Percentiles rank a stretch among this genome's conserved stretches.
These are phyloP conservation scores for Trisateles emortualis DNA, from an alignment of 2,888 invertebrate species.

Conservation along the genomic window DNA sequence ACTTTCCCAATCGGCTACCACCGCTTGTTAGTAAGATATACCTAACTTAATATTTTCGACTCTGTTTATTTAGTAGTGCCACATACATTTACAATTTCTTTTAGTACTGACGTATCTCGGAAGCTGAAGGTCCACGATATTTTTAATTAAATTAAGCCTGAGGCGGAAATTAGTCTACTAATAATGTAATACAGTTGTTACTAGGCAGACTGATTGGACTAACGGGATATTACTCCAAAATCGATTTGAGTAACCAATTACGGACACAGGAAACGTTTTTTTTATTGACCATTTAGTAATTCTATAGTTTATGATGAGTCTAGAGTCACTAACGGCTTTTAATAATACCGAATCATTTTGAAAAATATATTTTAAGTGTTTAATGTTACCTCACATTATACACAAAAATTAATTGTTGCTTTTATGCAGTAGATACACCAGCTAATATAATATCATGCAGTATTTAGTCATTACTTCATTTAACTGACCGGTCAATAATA, in stretches of 20 bases:
- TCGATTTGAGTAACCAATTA: conserved; percentile 16
- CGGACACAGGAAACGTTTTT: conserved; percentile 10
- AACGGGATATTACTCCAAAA: conserved; percentile 15
- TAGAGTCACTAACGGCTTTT: conserved; percentile 4
- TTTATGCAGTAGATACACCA: no score
- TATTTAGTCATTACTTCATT: no score
- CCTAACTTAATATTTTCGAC: no score
- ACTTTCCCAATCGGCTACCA: no score
- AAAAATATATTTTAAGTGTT: neutral
- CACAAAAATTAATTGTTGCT: neutral
- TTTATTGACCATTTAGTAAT: conserved; percentile 13
- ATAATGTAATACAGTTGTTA: conserved; percentile 25
- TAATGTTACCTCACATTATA: neutral
- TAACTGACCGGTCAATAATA: no score
- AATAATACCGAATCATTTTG: conserved; percentile 11
- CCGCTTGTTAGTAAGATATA: no score
- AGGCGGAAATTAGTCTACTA: conserved; percentile 11
- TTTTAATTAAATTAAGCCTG: neutral
- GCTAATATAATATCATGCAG: no score
- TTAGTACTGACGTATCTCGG: neutral
- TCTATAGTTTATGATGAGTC: conserved; percentile 4
- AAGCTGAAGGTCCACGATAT: neutral
- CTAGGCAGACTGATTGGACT: conserved; percentile 18
- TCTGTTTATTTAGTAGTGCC: no score
- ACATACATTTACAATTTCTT: no score